phyloP scores from a whole-genome alignment of 2,113 vertebrate genomes.

The Arenaria interpres region DNA sequence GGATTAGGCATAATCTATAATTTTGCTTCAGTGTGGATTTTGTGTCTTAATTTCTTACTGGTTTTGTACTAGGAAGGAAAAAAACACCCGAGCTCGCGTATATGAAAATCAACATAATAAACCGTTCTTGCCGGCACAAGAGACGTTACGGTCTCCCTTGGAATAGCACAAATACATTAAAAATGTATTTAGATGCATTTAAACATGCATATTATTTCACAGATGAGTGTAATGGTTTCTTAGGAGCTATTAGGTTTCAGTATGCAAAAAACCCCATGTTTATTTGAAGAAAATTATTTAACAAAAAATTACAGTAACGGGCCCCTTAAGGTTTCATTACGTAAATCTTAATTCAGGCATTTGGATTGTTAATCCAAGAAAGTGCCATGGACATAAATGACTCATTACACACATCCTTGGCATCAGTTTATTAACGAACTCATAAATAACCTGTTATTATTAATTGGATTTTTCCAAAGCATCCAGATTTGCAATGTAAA shows the following conservation, averaged over 20 bases:
- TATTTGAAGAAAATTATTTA: slow-evolving; percentile 15
- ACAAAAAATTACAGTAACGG: neutral
- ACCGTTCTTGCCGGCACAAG: neutral
- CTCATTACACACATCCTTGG: neutral
- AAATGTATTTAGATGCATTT: slow-evolving; percentile 35
- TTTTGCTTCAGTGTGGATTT: neutral
- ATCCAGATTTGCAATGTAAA: neutral
- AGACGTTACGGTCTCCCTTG: neutral
- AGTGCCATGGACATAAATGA: neutral
- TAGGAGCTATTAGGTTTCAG: neutral
- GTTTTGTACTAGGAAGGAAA: neutral
- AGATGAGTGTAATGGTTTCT: slow-evolving; percentile 13
- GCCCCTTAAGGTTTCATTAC: neutral
- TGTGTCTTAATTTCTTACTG: neutral
- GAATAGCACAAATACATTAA: slow-evolving; percentile 19
- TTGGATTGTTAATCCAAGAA: neutral
- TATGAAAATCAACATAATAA: neutral
- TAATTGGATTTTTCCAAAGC: neutral
- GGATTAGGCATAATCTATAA: neutral
- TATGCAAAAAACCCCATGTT: neutral
- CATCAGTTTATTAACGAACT: neutral
- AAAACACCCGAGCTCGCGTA: neutral
- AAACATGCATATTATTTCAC: slow-evolving; percentile 46
- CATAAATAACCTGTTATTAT: neutral
- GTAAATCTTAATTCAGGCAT: slow-evolving; percentile 20